Base-by-base conservation (phyloP, 1,140 invertebrate species). In the Stegodyphus dumicola region DNA sequence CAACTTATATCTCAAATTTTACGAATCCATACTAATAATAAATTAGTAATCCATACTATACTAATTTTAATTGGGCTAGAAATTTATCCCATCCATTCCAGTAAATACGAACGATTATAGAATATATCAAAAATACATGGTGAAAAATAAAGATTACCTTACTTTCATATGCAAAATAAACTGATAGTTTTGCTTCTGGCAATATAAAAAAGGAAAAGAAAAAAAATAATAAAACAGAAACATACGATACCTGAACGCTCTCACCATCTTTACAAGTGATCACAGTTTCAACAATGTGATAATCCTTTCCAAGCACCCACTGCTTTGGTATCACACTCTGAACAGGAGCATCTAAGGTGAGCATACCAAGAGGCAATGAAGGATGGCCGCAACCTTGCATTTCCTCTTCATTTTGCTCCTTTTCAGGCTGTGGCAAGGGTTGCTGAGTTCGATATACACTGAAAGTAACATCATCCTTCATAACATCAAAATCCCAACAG, bases 401-500 rank as follows among this genome's bases (percentile, higher is more conserved):
- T 52, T 83, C 86, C 49, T 84, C 87, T 6, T 87, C 87, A 15
- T 77, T 84, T 15, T 18, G 49, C 54, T 87, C 80, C 51, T 77
- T 67, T 11, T 83, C 85, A 65, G 87, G 69, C 15, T 70, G 77
- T 6, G 88, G 87, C 15, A 84, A 66, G n/a, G 77, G 64, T 54
- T 88, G 76, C 18, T 74, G 33, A 56, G 87, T 86, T 49, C 93
- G 92, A 88, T 95, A 93, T n/a, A 98, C 94, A 51, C 94, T 94
- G 91, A 98, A 98, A 83, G 94, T 93, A 87, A 98, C 93, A 90
- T 97, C 95, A 88, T 96, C 95, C 70, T 96, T 94, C 90, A 98
- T 93, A 9, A 98, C 95, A 92, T 99, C 97, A 93, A 98, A 98
- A 91, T 98, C 97, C 97, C 97, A 99, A 17, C 97, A 98, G 13